phyloP scores from a whole-genome alignment of 1,140 invertebrate genomes.

The Diachasma alloeum region DNA sequence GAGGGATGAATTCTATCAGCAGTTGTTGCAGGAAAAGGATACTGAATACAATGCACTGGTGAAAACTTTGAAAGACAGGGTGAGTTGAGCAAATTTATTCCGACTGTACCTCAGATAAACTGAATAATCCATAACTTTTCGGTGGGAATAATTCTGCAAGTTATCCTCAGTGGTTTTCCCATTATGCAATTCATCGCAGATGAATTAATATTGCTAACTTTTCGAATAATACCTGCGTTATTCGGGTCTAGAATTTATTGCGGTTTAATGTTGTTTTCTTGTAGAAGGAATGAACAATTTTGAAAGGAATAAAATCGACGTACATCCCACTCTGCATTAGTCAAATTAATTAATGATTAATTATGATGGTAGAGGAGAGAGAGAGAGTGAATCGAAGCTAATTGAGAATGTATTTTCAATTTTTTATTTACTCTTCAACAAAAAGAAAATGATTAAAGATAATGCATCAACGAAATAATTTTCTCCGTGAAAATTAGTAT shows the following conservation, averaged over 20 bases:
- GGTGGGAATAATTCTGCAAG: neutral
- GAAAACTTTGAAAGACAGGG: slow-evolving; percentile 86
- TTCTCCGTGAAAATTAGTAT: neutral
- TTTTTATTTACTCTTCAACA: slow-evolving; percentile 6
- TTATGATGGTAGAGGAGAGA: neutral
- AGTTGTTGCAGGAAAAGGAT: slow-evolving; percentile 84
- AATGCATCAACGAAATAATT: slow-evolving; percentile 15
- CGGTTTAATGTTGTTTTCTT: too few species aligned
- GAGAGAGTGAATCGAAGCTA: neutral
- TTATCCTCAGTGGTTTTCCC: neutral
- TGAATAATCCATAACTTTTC: neutral
- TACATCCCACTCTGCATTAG: neutral
- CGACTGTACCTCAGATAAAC: neutral
- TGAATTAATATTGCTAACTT: neutral
- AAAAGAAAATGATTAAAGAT: neutral
- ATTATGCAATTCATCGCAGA: neutral
- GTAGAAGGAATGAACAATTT: neutral
- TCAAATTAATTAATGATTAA: neutral
- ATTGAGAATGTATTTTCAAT: neutral
- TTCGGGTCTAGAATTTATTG: neutral
- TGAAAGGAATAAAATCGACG: neutral
- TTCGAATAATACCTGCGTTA: neutral
- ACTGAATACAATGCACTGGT: slow-evolving; percentile 88
- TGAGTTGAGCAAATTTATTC: slow-evolving; percentile 31
- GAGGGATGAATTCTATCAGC: slow-evolving; percentile 83